A percentile compares a stretch with the other conserved stretches of the same genome.
These are phyloP conservation scores for Cerastoderma edule DNA, from an alignment of 2,888 invertebrate species.

Conservation along the genomic window DNA sequence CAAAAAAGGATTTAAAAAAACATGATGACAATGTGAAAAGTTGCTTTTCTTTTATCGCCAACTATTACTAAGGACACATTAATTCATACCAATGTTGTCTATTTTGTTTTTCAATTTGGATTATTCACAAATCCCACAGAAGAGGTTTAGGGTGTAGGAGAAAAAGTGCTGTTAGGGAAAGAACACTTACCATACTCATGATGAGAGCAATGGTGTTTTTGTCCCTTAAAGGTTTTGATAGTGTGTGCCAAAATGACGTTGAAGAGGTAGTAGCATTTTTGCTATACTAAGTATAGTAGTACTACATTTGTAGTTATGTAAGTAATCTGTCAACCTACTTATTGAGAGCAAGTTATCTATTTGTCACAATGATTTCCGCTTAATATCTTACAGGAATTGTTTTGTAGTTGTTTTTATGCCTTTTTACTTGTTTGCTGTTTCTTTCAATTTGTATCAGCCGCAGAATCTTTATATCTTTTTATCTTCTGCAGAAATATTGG, in stretches of 20 bases:
- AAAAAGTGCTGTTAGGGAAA: too few relatives aligned
- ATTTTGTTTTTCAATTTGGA: too few relatives aligned
- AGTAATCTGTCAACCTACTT: neutral
- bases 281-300: neutral
- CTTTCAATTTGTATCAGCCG: neutral
- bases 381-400: neutral
- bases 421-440: neutral
- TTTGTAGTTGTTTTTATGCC: neutral
- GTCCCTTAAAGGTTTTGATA: neutral
- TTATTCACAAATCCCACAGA: too few relatives aligned
- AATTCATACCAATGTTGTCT: too few relatives aligned
- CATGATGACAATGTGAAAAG: too few relatives aligned
- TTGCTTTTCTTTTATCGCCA: too few relatives aligned
- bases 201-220: neutral
- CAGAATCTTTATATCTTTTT: neutral
- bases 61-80: too few relatives aligned
- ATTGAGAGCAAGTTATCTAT: neutral
- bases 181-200: too few relatives aligned
- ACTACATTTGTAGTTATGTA: neutral
- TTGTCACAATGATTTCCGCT: conserved; percentile 10
- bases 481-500: neutral
- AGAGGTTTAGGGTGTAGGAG: too few relatives aligned
- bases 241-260: too few relatives aligned
- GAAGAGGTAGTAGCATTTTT: neutral
- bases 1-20: too few relatives aligned